Conservation (phyloP, 2,113 vertebrate species). For the Emydura subglobosa region DNA sequence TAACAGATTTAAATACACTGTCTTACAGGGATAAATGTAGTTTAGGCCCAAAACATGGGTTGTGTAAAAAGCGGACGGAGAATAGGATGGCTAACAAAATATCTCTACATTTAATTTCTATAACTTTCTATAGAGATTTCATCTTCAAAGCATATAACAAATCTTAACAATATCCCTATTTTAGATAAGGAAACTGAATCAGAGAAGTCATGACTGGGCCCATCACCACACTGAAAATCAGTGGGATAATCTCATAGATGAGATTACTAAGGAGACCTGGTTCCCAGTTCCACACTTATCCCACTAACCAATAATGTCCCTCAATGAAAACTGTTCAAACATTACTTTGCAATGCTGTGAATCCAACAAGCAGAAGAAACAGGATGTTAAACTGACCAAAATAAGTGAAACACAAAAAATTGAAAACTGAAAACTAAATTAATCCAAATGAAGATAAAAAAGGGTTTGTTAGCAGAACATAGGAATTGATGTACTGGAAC, state of each 20-base stretch:
- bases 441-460: neutral
- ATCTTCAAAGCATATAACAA: neutral
- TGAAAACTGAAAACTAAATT: neutral
- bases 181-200: neutral
- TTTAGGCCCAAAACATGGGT: no score
- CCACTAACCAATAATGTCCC: neutral
- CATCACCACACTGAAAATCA: neutral
- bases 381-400: neutral
- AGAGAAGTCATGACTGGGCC: neutral
- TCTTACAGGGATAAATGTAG: neutral
- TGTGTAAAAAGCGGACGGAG: neutral
- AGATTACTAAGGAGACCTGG: neutral
- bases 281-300: neutral
- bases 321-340: neutral
- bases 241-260: neutral
- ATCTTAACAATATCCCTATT: neutral
- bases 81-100: conserved; percentile 20
- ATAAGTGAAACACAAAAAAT: neutral
- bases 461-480: neutral
- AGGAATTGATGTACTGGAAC: neutral
- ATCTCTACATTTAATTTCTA: conserved; percentile 11
- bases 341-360: neutral
- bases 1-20: neutral
- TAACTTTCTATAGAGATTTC: neutral
- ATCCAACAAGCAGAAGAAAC: neutral